A percentile compares a stretch with the other conserved stretches of the same genome.
Conservation (phyloP, 2,113 vertebrate genomes). For the Thalassoma bifasciatum region DNA sequence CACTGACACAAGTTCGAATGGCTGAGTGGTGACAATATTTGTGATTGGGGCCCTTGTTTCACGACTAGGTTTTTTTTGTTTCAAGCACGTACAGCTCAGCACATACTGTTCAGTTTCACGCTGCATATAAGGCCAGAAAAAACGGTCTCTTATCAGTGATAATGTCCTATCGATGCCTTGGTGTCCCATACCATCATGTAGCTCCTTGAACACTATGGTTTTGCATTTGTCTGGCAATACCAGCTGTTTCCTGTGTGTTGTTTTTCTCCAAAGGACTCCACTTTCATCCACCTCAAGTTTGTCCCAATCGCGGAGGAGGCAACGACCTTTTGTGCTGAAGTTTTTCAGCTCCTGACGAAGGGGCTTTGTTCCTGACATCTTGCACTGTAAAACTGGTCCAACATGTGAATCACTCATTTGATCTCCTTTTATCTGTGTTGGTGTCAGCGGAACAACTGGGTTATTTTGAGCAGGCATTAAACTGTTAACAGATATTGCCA, state of each 20-base stretch:
- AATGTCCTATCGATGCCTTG: neutral
- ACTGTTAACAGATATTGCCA: neutral
- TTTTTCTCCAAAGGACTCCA: neutral
- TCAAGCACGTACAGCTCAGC: neutral
- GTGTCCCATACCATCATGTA: slow-evolving; percentile 6
- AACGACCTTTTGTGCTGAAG: neutral
- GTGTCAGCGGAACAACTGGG: no score
- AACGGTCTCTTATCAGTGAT: no score
- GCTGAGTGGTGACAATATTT: neutral
- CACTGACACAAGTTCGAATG: slow-evolving; percentile 3
- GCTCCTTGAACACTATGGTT: neutral
- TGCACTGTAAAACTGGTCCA: no score
- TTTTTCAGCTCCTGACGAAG: neutral
- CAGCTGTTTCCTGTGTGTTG: neutral
- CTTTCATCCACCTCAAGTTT: neutral
- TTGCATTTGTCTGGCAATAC: neutral
- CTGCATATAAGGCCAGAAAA: no score
- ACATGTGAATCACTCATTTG: no score
- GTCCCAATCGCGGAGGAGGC: slow-evolving; percentile 18
- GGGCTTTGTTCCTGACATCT: neutral
- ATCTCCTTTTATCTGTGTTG: no score
- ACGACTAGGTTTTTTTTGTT: slow-evolving; percentile 3
- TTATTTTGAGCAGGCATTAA: neutral
- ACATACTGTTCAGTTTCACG: neutral
- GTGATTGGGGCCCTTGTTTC: no score